Base-by-base conservation (phyloP, 2,113 vertebrate genomes). In the Oryzias curvinotus region DNA sequence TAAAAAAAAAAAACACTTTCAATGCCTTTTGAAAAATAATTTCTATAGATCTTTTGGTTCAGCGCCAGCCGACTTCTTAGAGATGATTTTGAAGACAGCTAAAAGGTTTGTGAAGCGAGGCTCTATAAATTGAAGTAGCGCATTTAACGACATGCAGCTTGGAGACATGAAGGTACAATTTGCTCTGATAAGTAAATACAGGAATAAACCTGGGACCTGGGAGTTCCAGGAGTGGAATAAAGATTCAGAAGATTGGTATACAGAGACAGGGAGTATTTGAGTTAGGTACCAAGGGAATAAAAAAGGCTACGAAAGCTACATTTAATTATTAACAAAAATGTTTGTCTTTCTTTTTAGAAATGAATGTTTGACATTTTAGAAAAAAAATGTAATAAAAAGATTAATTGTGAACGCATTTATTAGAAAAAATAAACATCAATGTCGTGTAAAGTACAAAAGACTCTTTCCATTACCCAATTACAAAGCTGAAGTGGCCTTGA, bases 101-200 rank as follows among this genome's bases (percentile, higher is more conserved):
- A 73, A 73, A 75, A 68, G 68, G 67, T 73, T 59, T 58, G 61
- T 54, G 41, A 60, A 68, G 62, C 45, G 63, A 65, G 68, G 66
- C 77, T 74, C n/a, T 62, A 64, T 64, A 52, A 83, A 85, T 83
- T 75, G 54, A 77, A 84, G 78, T 71, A 62, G 46, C 70, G 61
- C 69, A 75, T 78, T 80, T 77, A 74, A 75, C 80, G 73, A 82
- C 62, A 73, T 52, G 59, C 57, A 71, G 72, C 71, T 64, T 47
- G 52, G 73, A 57, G 75, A 69, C 25, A 25, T 60, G 45, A 52
- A 71, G 47, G 65, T 47, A 59, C 15, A 65, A 36, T 36, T 36
- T 36, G 36, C 52, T 77, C 61, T 67, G 36, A 73, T 67, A 61
- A 55, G 78, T 54, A 80, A 80, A 80, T 59, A 79, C 36, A 36